phyloP scores from a whole-genome alignment of 2,797 vertebrate genomes.

The Okamejei kenojei region DNA sequence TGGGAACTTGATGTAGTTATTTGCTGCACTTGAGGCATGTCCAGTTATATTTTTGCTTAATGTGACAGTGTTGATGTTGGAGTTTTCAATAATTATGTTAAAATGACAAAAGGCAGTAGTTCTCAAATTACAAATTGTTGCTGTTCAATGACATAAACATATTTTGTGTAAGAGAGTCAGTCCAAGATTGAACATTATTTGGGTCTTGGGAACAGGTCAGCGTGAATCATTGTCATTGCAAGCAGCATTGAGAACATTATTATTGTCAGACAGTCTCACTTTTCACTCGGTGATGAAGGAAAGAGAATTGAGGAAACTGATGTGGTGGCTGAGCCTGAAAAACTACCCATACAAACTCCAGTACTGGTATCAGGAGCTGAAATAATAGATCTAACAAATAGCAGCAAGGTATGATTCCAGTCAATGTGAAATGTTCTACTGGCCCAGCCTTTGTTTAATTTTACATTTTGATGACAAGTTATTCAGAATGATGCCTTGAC shows the following conservation, averaged over 20 bases:
- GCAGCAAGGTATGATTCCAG: not conserved
- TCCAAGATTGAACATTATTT: not conserved
- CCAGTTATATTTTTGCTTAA: not conserved
- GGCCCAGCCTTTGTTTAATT: not conserved
- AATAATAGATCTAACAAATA: not conserved
- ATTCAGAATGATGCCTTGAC: not conserved
- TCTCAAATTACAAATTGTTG: not conserved
- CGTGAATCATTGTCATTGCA: not conserved
- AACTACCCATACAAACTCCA: not conserved
- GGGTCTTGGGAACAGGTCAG: not conserved
- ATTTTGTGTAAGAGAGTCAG: not conserved
- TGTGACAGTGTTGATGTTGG: not conserved
- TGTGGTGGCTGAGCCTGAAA: not conserved
- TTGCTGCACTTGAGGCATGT: not conserved
- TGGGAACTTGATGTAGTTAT: not conserved
- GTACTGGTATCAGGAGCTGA: not conserved
- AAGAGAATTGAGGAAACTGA: not conserved
- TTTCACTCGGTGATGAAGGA: not conserved
- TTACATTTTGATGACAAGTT: not conserved
- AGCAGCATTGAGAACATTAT: not conserved
- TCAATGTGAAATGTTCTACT: not conserved
- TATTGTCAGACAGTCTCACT: not conserved
- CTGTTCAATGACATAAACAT: too few relatives aligned
- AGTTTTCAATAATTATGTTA: not conserved
- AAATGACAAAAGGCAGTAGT: not conserved